Evolutionary conservation across 2,113 vertebrate species (phyloP).

Genomic region (Oreotrochilus melanogaster): DNA sequence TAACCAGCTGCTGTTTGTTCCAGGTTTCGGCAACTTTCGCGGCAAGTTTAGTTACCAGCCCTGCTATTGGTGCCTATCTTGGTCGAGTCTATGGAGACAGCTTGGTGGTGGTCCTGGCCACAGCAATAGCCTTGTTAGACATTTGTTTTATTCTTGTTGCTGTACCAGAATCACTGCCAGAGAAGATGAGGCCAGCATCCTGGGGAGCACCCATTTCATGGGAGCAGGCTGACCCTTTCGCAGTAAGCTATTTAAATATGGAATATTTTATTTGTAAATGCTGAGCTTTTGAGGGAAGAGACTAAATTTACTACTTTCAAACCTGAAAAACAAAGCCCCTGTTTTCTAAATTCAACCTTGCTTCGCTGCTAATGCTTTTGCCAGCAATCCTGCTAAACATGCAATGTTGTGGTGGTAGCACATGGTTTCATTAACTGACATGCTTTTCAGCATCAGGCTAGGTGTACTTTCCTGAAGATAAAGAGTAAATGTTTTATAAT

Average conservation of each 20-base stretch:
- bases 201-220: slow-evolving; percentile 91
- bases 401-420: not conserved
- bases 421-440: accelerated
- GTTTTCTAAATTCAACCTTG: not conserved
- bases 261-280: not conserved
- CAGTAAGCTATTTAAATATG: slow-evolving; percentile 72
- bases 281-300: not conserved
- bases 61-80: slow-evolving; percentile 89
- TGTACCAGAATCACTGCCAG: slow-evolving; percentile 87
- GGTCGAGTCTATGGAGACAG: slow-evolving; percentile 87
- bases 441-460: not conserved
- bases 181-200: slow-evolving; percentile 89
- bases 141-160: slow-evolving; percentile 90
- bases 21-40: slow-evolving; percentile 91
- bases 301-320: not conserved
- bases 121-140: slow-evolving; percentile 87
- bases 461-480: not conserved
- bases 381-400: accelerated
- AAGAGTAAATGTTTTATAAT: not conserved
- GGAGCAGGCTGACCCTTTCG: slow-evolving; percentile 91
- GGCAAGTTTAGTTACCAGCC: slow-evolving; percentile 88
- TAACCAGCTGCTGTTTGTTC: not conserved
- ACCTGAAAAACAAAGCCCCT: not conserved
- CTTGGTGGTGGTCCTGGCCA: slow-evolving; percentile 87
- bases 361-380: not conserved